Evolutionary conservation across 2,113 vertebrate species (phyloP).

Genomic region (Atherinomorus stipes): DNA sequence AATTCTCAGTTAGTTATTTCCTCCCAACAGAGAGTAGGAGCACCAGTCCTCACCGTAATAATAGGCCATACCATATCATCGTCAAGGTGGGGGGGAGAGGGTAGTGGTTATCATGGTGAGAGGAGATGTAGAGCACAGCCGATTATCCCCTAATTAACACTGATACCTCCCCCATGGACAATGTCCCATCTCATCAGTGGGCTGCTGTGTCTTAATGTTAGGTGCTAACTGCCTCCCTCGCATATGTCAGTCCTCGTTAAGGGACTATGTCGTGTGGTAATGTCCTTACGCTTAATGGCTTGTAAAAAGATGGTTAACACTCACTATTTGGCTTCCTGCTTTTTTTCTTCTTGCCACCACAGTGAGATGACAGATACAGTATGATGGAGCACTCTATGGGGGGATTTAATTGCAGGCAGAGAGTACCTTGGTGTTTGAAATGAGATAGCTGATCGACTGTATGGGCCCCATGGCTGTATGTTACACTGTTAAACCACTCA

Average conservation of each 20-base stretch:
- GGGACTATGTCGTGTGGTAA: constrained; percentile 89
- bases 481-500: constrained; percentile 41
- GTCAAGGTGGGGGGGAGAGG: constrained; percentile 66
- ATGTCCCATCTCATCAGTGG: constrained; percentile 89
- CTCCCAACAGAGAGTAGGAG: constrained; percentile 39
- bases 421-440: constrained; percentile 54
- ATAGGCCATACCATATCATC: constrained; percentile 74
- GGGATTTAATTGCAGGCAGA: constrained; percentile 73
- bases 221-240: constrained; percentile 94
- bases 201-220: constrained; percentile 88
- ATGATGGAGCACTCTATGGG: constrained; percentile 75
- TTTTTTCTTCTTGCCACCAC: constrained; percentile 51
- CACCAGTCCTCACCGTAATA: constrained; percentile 56
- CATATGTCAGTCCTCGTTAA: constrained; percentile 99
- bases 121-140: constrained; percentile 84
- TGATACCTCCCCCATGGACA: constrained; percentile 94
- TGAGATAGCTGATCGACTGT: constrained; percentile 43
- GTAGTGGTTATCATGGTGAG: constrained; percentile 60
- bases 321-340: constrained; percentile 88
- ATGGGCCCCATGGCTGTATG: constrained; percentile 45
- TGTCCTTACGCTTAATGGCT: constrained; percentile 95
- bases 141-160: constrained; percentile 97
- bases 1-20: constrained; percentile 33
- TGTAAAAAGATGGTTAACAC: constrained; percentile 99
- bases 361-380: constrained; percentile 71